Evolutionary conservation across 1,140 invertebrate genomes (phyloP).

Genomic region (Brachionus angularis): DNA sequence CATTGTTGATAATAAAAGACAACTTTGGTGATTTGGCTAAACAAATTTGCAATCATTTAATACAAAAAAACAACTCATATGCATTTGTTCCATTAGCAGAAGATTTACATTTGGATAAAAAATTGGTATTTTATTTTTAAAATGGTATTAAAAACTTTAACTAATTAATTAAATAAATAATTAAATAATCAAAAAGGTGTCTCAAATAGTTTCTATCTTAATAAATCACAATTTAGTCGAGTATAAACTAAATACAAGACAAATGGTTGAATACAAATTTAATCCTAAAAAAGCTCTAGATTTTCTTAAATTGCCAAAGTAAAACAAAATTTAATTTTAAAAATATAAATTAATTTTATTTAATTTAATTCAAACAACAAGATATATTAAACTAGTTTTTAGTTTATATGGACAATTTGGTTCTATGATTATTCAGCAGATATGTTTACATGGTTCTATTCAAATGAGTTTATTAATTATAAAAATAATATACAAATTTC

Average conservation of each 20-base stretch:
- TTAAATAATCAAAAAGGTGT: no score
- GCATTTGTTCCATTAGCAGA: background rate
- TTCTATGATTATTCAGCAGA: background rate
- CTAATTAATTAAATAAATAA: no score
- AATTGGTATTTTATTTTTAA: no score
- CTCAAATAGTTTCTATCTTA: constrained; percentile 7
- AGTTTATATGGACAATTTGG: background rate
- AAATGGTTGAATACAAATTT: constrained; percentile 10
- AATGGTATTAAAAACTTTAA: no score
- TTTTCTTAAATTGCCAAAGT: constrained; percentile 1
- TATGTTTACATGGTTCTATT: constrained; percentile 10
- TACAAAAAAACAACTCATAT: constrained; percentile 26
- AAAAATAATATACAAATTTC: no score
- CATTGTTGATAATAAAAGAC: constrained; percentile 23
- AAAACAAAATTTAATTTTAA: background rate
- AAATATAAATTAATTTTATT: background rate
- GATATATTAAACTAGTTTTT: background rate
- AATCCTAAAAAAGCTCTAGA: background rate
- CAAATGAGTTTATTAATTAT: constrained; percentile 18
- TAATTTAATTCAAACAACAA: background rate
- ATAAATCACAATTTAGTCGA: constrained; percentile 18
- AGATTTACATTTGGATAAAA: constrained; percentile 9
- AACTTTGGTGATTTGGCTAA: constrained; percentile 12
- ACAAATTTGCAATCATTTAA: background rate
- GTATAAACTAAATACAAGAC: background rate